Evolutionary conservation across 1,140 invertebrate genomes (phyloP).

Genomic region (Melanaphis sacchari): DNA sequence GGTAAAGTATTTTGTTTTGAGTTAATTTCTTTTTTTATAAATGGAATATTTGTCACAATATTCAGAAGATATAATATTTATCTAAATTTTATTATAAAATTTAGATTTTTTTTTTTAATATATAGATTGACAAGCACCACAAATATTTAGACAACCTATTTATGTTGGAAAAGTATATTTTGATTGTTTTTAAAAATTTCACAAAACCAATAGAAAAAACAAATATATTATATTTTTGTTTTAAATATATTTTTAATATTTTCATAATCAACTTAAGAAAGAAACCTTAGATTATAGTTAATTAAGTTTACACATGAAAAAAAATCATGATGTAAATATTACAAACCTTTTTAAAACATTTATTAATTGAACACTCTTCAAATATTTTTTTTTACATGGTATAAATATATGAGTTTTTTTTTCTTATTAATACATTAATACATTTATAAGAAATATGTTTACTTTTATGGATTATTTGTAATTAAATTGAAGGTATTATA

Average conservation of each 20-base stretch:
- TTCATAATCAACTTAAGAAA: neutral
- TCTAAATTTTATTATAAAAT: neutral
- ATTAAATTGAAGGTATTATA: neutral
- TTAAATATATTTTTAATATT: neutral
- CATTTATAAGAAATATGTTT: neutral
- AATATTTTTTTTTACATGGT: neutral
- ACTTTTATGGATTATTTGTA: slow-evolving; percentile 31
- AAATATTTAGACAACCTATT: neutral
- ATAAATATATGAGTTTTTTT: neutral
- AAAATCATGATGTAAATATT: neutral
- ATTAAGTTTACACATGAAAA: neutral
- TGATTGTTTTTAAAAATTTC: neutral
- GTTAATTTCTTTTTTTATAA: neutral
- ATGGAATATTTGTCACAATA: neutral
- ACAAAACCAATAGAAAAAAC: neutral
- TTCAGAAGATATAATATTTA: neutral
- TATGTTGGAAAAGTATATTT: neutral
- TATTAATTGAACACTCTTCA: neutral
- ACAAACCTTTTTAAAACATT: neutral
- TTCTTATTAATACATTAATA: neutral
- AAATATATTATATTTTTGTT: neutral
- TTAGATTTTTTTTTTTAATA: neutral
- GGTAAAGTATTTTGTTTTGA: neutral
- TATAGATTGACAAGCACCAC: neutral
- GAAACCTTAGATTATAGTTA: neutral